Percentiles rank a stretch among this genome's conserved stretches.
Conservation (phyloP, 2,797 vertebrate genomes). For the Channallabes apus region DNA sequence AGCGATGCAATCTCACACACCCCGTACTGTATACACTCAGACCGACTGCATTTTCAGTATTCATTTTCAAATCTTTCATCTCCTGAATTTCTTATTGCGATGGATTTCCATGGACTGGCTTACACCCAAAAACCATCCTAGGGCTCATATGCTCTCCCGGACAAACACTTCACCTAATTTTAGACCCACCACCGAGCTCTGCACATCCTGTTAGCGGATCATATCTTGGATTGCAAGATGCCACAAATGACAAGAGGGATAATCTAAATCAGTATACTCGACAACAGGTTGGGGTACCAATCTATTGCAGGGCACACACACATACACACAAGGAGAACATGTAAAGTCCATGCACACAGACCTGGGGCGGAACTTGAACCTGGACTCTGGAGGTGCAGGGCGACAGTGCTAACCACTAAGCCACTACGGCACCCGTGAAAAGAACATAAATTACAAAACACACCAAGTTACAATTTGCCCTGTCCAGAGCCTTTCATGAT, state of each 20-base stretch:
- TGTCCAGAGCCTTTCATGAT: background rate
- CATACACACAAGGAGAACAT: too few species aligned
- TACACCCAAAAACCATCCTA: background rate
- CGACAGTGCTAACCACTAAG: too few species aligned
- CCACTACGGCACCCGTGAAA: background rate
- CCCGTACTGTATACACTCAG: background rate
- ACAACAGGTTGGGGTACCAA: too few species aligned
- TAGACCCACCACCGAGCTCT: slow-evolving; percentile 16
- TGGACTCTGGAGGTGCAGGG: too few species aligned
- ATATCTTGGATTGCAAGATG: background rate
- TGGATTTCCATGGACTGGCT: background rate
- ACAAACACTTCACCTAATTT: slow-evolving; percentile 13
- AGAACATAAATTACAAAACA: background rate
- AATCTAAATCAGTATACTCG: too few species aligned
- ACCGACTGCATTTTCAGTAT: background rate
- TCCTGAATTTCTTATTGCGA: background rate
- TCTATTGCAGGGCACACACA: too few species aligned
- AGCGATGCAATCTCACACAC: background rate
- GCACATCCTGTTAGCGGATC: background rate
- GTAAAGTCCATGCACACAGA: too few species aligned
- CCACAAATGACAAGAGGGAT: background rate
- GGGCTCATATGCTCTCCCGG: background rate
- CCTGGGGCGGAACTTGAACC: too few species aligned
- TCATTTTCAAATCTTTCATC: background rate
- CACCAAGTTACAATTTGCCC: background rate